Percentiles rank a stretch among this genome's conserved stretches.
These are phyloP conservation scores for Scleropages formosus DNA, from an alignment of 2,797 vertebrate genomes.

Conservation along the genomic window DNA sequence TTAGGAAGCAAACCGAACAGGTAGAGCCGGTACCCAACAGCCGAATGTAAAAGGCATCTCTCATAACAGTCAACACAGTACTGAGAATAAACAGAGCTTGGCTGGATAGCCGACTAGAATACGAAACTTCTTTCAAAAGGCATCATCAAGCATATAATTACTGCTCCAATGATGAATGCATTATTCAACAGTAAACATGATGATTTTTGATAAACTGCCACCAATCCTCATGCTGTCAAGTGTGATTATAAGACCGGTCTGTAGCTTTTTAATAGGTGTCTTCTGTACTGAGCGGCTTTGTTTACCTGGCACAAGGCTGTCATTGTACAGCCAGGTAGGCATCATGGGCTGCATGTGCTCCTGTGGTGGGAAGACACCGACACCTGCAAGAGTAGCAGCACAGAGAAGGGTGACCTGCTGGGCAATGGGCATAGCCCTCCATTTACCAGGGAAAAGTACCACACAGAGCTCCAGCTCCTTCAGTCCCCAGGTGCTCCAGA, in stretches of 20 bases:
- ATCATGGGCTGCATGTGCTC: conserved; percentile 87
- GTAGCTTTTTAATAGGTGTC: no score
- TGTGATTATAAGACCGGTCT: no score
- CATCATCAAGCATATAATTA: no score
- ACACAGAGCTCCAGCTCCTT: conserved; percentile 47
- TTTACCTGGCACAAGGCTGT: conserved; percentile 90
- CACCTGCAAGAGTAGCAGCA: conserved; percentile 65
- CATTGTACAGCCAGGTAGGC: conserved; percentile 93
- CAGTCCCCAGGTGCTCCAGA: conserved; percentile 41
- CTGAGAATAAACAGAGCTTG: neutral
- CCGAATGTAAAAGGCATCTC: neutral
- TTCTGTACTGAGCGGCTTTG: neutral
- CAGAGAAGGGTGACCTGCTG: conserved; percentile 32
- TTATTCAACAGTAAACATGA: neutral
- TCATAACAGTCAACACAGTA: neutral
- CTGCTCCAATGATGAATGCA: neutral
- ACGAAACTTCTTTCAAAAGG: neutral
- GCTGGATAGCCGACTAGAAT: neutral
- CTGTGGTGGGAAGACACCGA: conserved; percentile 86
- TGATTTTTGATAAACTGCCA: no score
- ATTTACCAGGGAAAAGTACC: conserved; percentile 39
- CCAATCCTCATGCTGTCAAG: no score
- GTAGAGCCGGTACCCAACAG: neutral
- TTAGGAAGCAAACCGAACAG: conserved; percentile 16
- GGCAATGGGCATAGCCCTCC: conserved; percentile 27